phyloP scores from a whole-genome alignment of 2,888 invertebrate species.

The Drosophila anomalata region DNA sequence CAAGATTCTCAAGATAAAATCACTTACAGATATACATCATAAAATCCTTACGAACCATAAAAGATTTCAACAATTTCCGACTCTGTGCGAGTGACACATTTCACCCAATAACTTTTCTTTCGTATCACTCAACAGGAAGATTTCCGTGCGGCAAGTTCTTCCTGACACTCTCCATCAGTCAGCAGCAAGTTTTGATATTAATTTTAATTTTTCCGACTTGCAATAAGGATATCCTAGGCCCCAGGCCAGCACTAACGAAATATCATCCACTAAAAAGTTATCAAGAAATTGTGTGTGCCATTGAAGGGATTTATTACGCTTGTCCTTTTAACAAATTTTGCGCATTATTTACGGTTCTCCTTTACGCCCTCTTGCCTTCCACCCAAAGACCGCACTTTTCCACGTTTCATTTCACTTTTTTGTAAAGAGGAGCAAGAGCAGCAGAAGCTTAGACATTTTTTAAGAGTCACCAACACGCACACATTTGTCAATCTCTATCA shows the following conservation, averaged over 20 bases:
- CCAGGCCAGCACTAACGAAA: conserved; percentile 34
- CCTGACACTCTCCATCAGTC: conserved; percentile 43
- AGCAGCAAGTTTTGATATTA: conserved; percentile 65
- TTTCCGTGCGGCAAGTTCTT: conserved; percentile 24
- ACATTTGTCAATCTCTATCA: conserved; percentile 77
- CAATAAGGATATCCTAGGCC: conserved; percentile 39
- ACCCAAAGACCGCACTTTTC: conserved; percentile 45
- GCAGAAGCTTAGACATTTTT: conserved; percentile 74
- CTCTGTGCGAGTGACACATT: conserved; percentile 6
- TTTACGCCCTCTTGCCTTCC: conserved; percentile 36
- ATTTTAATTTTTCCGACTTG: conserved; percentile 51
- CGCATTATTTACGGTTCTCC: conserved; percentile 71
- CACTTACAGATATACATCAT: conserved; percentile 5
- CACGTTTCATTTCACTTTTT: conserved; percentile 72
- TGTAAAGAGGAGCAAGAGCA: conserved; percentile 6
- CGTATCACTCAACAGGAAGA: conserved; percentile 42
- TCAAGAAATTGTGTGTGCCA: conserved; percentile 72
- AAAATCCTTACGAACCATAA: conserved; percentile 3
- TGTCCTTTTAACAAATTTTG: conserved; percentile 79
- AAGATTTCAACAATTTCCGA: conserved; percentile 26
- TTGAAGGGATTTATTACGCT: conserved; percentile 76
- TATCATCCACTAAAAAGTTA: conserved; percentile 67
- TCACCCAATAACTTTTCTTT: conserved; percentile 38
- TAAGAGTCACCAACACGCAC: conserved; percentile 79
- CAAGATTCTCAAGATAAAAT: too few species aligned